Evolutionary conservation across 2,888 invertebrate genomes (phyloP), one percentile per base, ranked within the genome.

Genomic region (Dorcus parallelipipedus): DNA sequence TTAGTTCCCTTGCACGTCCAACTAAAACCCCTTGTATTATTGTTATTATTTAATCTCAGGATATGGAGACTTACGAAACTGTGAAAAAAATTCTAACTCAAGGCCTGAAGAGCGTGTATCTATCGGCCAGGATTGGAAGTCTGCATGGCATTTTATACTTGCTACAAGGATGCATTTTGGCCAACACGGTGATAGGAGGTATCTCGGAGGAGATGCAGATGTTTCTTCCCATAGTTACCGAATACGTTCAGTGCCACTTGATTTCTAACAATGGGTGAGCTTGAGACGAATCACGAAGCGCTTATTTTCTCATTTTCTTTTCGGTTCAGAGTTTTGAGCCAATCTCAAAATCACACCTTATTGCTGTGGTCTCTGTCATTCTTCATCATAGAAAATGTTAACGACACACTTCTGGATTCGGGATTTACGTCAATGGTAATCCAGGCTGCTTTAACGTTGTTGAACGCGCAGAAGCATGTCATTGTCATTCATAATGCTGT

Each of bases 281-380:
- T 52, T 43, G 23, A 7, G 9, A 9, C 43, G 7, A 20, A 42
- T 17, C 3, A 23, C 17, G 14, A 41, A 2, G 26, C 47, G 38
- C 10, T 43, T 3, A 14, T 5, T 49, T 49, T 48, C 9, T 33
- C 23, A 33, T 6, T 33, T 33, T 33, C 3, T 39, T 57, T 38
- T 40, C 58, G 47, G 66, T 70, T 59, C 59, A 74, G 73, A 52
- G 70, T 73, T 41, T 64, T 76, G 57, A 72, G 67, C 58, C 73
- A 72, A 59, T 76, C 76, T 67, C 85, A 86, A 71, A 85, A 86
- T 64, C 89, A 90, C 72, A 83, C 84, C 54, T 78, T 89, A 64
- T 78, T 87, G 50, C 82, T 91, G 71, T 91, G 91, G 90, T 84
- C 89, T 33, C 76, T 90, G 50, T 85, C 87, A 51, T 91, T 91